Evolutionary conservation across 2,797 vertebrate species (phyloP).

Genomic region (Channa striata): DNA sequence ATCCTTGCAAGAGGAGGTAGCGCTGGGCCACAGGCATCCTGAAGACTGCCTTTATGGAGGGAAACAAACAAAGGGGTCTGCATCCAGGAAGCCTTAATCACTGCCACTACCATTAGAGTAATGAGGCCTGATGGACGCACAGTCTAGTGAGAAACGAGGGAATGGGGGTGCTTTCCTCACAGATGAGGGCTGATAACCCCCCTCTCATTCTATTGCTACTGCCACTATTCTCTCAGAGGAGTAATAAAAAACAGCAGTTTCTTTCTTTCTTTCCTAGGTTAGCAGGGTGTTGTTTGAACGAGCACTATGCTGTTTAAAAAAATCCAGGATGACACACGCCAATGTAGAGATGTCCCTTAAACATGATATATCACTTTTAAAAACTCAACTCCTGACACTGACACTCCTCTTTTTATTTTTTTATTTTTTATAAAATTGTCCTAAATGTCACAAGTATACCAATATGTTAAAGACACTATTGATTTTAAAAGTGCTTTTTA

Average conservation of each 20-base stretch:
- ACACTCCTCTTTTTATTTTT: no score
- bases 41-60: conserved; percentile 73
- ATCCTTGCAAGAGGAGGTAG: conserved; percentile 48
- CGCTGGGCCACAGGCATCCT: conserved; percentile 57
- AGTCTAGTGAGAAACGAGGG: conserved; percentile 68
- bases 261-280: conserved; percentile 66
- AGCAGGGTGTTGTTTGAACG: conserved; percentile 63
- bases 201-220: conserved; percentile 60
- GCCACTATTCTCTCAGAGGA: conserved; percentile 66
- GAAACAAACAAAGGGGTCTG: conserved; percentile 82
- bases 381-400: neutral
- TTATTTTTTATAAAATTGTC: conserved; percentile 17
- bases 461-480: conserved; percentile 47
- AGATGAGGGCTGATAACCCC: conserved; percentile 77
- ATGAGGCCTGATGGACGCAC: conserved; percentile 86
- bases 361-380: conserved; percentile 13
- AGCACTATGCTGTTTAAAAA: conserved; percentile 56
- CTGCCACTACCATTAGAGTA: conserved; percentile 79
- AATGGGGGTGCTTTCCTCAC: conserved; percentile 67
- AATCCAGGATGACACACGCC: conserved; percentile 30
- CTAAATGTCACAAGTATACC: conserved; percentile 22
- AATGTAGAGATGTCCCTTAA: neutral
- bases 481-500: conserved; percentile 47
- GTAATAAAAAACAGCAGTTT: conserved; percentile 74
- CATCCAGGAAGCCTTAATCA: conserved; percentile 88